phyloP scores from a whole-genome alignment of 2,113 vertebrate species.

The Microcebus tavaratra region DNA sequence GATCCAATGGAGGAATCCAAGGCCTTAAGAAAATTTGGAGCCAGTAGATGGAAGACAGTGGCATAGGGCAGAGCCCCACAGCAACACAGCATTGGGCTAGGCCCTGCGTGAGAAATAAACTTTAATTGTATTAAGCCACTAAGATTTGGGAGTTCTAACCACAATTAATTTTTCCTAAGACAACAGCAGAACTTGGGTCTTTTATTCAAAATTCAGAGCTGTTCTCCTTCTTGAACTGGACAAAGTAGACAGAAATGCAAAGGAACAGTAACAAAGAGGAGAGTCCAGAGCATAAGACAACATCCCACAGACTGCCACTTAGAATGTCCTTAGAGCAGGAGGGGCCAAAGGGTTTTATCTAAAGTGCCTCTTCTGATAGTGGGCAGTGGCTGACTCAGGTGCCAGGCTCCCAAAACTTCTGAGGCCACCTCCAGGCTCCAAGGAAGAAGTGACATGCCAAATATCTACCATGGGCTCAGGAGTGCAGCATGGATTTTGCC shows the following conservation, averaged over 20 bases:
- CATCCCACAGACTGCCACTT: background rate
- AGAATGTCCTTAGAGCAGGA: background rate
- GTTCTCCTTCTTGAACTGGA: background rate
- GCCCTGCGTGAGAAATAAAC: background rate
- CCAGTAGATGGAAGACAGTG: background rate
- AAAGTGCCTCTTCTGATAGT: background rate
- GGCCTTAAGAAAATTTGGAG: background rate
- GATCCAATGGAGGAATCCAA: background rate
- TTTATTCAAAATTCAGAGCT: background rate
- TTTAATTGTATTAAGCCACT: background rate
- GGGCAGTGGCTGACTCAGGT: background rate
- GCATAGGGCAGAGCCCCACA: background rate
- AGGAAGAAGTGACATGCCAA: background rate
- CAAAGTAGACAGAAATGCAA: background rate
- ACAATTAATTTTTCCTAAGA: background rate
- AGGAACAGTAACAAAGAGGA: background rate
- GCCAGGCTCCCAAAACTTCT: background rate
- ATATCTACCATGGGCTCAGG: background rate
- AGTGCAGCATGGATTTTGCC: background rate
- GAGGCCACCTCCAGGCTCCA: background rate
- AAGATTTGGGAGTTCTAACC: background rate
- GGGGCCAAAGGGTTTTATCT: background rate
- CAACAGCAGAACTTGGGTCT: background rate
- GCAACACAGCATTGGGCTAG: background rate
- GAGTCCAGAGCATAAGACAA: background rate